Conservation (phyloP, 2,113 vertebrate species). For the Mugil cephalus region DNA sequence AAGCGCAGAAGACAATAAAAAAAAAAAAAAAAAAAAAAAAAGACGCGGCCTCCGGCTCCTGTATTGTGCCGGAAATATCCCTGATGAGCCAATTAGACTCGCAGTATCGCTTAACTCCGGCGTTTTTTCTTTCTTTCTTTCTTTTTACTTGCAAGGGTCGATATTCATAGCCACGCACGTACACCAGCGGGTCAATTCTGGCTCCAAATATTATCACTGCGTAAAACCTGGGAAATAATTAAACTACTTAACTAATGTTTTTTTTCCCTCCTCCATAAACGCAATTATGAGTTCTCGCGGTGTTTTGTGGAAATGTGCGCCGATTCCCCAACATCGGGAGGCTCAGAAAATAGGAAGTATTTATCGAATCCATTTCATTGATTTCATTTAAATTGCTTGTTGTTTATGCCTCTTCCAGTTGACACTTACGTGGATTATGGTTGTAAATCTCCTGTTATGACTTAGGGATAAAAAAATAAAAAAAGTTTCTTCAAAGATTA, state of each 20-base stretch:
- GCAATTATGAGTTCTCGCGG: constrained; percentile 39
- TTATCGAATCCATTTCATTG: constrained; percentile 70
- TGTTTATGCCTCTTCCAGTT: constrained; percentile 52
- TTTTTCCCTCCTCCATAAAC: constrained; percentile 28
- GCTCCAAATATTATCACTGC: constrained; percentile 65
- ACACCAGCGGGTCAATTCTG: constrained; percentile 68
- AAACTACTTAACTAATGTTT: constrained; percentile 47
- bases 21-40: background rate
- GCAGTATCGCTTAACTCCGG: constrained; percentile 73
- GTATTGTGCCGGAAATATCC: constrained; percentile 69
- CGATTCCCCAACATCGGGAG: constrained; percentile 39
- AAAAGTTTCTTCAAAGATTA: constrained; percentile 37
- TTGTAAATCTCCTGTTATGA: constrained; percentile 34
- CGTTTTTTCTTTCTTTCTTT: constrained; percentile 58
- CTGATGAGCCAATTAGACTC: constrained; percentile 79
- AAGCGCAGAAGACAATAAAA: constrained; percentile 52
- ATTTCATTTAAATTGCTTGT: constrained; percentile 63
- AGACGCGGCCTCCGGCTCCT: constrained; percentile 64
- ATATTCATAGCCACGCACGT: constrained; percentile 72
- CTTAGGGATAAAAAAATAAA: background rate
- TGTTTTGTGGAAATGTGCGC: constrained; percentile 44
- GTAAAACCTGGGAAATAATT: constrained; percentile 65
- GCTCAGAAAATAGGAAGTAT: constrained; percentile 52
- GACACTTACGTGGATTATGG: constrained; percentile 50
- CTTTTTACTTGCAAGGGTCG: constrained; percentile 67